Conservation (phyloP, 2,888 invertebrate genomes). For the Caenorhabditis becei region DNA sequence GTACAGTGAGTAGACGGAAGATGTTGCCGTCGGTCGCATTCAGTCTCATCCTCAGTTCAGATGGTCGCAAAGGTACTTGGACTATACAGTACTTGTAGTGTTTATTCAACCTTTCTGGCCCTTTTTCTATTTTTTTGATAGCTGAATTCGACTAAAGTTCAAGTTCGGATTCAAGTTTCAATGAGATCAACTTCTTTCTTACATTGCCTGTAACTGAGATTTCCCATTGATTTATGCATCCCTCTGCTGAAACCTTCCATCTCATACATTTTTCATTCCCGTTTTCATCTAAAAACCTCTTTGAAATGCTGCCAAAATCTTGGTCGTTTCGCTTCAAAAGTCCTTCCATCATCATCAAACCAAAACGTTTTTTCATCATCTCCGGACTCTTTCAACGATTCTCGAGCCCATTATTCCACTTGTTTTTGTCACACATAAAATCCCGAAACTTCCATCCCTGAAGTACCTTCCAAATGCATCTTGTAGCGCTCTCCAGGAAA, state of each 20-base stretch:
- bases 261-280: not conserved
- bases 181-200: no score
- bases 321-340: not conserved
- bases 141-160: not conserved
- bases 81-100: not conserved
- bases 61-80: conserved; percentile 8
- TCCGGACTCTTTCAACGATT: conserved; percentile 23
- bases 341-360: not conserved
- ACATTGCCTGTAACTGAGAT: no score
- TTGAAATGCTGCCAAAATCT: not conserved
- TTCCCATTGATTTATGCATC: no score
- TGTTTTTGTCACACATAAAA: conserved; percentile 26
- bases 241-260: not conserved
- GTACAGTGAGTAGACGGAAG: conserved; percentile 34
- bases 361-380: conserved; percentile 16
- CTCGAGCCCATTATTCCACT: conserved; percentile 26
- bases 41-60: conserved; percentile 23
- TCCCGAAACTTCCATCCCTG: conserved; percentile 11
- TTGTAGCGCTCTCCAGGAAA: conserved; percentile 23
- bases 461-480: conserved; percentile 36
- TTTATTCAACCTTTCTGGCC: not conserved
- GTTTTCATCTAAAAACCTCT: not conserved
- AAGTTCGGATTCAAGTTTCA: no score
- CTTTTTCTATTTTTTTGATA: conserved; percentile 11
- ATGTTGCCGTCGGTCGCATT: conserved; percentile 18